phyloP scores from a whole-genome alignment of 1,140 invertebrate species.

The Diorhabda carinulata region DNA sequence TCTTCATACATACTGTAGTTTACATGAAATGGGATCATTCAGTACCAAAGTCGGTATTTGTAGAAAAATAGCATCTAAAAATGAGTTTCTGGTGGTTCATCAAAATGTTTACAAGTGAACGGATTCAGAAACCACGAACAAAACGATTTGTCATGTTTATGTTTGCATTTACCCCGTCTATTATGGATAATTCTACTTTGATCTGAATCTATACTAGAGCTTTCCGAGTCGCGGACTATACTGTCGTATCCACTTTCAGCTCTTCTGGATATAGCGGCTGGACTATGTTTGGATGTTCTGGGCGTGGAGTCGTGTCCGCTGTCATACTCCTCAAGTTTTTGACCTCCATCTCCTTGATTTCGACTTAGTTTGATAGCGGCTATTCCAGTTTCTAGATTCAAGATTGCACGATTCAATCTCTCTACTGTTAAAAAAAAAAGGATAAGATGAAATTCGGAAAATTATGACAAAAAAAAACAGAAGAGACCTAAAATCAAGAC shows the following conservation, averaged over 20 bases:
- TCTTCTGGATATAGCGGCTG: constrained; percentile 65
- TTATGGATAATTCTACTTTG: constrained; percentile 63
- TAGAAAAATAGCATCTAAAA: constrained; percentile 34
- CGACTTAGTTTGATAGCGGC: constrained; percentile 51
- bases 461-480: too few relatives aligned
- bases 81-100: constrained; percentile 50
- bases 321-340: constrained; percentile 68
- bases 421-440: constrained; percentile 39
- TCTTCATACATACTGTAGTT: constrained; percentile 9
- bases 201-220: constrained; percentile 77
- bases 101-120: constrained; percentile 67
- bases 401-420: constrained; percentile 53
- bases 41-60: constrained; percentile 12
- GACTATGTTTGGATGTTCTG: constrained; percentile 71
- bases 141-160: constrained; percentile 58
- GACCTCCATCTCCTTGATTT: constrained; percentile 58
- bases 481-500: too few relatives aligned
- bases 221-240: constrained; percentile 79
- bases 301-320: constrained; percentile 74
- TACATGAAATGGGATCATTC: not conserved
- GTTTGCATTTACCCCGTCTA: constrained; percentile 51
- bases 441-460: too few relatives aligned
- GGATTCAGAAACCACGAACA: constrained; percentile 63
- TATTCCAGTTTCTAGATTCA: constrained; percentile 56
- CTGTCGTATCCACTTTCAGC: constrained; percentile 87